Conservation (phyloP, 2,113 vertebrate genomes). For the Melanerpes formicivorus region DNA sequence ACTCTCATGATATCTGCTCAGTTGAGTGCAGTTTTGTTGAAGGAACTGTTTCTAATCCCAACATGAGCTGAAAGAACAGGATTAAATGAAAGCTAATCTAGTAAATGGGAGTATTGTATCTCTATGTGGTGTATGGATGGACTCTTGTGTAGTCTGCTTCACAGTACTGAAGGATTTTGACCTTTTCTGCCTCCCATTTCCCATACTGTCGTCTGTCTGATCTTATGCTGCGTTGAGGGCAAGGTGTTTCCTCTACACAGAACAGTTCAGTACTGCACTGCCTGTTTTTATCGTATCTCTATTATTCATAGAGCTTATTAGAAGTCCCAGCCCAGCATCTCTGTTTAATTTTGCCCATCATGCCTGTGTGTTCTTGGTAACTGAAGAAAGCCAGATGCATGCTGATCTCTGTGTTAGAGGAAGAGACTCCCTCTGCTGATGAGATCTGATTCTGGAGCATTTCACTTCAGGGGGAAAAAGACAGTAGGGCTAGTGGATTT, state of each 20-base stretch:
- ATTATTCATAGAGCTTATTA: neutral
- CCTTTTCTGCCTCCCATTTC: neutral
- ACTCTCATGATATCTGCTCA: neutral
- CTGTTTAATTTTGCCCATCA: neutral
- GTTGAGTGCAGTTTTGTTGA: neutral
- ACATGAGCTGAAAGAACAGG: neutral
- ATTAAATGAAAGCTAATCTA: neutral
- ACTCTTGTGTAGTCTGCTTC: neutral
- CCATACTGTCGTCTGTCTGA: neutral
- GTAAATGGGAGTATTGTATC: neutral
- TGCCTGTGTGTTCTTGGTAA: neutral
- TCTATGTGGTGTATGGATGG: rapidly evolving
- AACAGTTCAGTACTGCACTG: neutral
- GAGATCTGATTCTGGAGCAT: neutral
- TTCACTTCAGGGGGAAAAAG: neutral
- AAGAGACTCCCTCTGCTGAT: neutral
- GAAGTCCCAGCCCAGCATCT: neutral
- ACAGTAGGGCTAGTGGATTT: neutral
- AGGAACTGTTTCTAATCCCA: neutral
- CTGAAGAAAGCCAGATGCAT: neutral
- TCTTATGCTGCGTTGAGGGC: neutral
- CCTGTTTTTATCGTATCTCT: neutral
- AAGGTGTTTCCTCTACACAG: neutral
- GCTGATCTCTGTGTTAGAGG: neutral
- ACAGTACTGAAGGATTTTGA: neutral